Evolutionary conservation across 2,113 vertebrate genomes (phyloP).

Genomic region (Xiphophorus couchianus): DNA sequence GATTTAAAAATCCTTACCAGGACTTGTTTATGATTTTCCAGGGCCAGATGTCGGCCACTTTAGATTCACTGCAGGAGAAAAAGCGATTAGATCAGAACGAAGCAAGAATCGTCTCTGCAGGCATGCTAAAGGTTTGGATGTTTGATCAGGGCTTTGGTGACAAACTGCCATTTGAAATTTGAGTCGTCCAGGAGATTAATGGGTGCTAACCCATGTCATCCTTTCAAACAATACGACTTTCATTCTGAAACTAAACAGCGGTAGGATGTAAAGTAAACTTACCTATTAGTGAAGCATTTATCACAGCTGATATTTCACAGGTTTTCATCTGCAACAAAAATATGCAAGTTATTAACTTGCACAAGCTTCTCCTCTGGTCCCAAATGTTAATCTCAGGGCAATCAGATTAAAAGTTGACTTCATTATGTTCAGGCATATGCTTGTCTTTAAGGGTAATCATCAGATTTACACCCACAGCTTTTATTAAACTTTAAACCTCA

Average conservation of each 20-base stretch:
- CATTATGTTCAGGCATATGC: slow-evolving; percentile 76
- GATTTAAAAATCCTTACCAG: not conserved
- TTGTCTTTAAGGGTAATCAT: slow-evolving; percentile 65
- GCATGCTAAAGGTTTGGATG: not conserved
- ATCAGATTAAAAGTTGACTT: slow-evolving; percentile 68
- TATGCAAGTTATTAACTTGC: not conserved
- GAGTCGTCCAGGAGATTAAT: slow-evolving; percentile 64
- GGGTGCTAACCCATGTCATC: slow-evolving; percentile 69
- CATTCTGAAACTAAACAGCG: not conserved
- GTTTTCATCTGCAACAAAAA: not conserved
- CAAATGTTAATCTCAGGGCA: not conserved
- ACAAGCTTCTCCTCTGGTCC: rapidly evolving
- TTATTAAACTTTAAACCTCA: rapidly evolving
- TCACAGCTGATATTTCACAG: not conserved
- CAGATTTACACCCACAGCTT: slow-evolving; percentile 8
- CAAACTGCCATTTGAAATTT: slow-evolving; percentile 68
- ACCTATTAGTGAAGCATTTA: not conserved
- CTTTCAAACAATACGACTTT: slow-evolving; percentile 51
- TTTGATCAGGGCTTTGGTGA: slow-evolving; percentile 80
- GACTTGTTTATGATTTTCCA: not conserved
- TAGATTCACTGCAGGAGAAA: slow-evolving; percentile 4
- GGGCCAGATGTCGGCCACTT: not conserved
- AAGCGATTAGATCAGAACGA: rapidly evolving
- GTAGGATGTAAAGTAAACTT: not conserved
- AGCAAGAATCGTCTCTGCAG: rapidly evolving